Evolutionary conservation across 2,797 vertebrate genomes (phyloP).

Genomic region (Bucorvus abyssinicus): DNA sequence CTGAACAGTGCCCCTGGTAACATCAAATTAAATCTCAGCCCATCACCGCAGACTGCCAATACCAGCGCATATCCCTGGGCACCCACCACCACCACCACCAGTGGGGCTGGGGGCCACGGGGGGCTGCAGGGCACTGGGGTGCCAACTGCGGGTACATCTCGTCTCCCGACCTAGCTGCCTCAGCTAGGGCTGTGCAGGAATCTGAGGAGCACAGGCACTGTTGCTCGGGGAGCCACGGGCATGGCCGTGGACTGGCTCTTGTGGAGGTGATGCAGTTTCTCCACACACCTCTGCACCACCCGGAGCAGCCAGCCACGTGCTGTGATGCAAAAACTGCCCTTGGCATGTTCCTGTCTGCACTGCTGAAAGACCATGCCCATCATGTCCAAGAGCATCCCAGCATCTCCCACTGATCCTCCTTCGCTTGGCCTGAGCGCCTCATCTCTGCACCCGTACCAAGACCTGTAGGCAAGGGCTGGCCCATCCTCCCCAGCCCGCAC

Average conservation of each 20-base stretch:
- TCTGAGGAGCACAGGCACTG: accelerated
- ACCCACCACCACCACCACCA: accelerated
- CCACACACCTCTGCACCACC: neutral
- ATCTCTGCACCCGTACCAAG: accelerated
- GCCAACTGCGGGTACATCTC: accelerated
- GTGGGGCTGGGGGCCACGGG: accelerated
- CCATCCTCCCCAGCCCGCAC: accelerated
- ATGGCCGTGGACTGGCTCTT: neutral
- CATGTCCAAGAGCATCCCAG: neutral
- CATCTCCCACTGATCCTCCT: neutral
- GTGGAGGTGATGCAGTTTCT: neutral
- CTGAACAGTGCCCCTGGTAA: neutral
- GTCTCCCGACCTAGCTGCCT: neutral
- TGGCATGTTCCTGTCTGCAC: neutral
- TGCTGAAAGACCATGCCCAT: neutral
- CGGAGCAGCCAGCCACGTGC: neutral
- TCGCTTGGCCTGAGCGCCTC: neutral
- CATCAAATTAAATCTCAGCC: constrained; percentile 33
- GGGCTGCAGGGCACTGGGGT: accelerated
- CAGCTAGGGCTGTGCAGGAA: accelerated
- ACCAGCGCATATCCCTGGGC: neutral
- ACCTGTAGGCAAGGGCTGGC: neutral
- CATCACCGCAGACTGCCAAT: neutral
- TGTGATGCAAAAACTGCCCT: neutral
- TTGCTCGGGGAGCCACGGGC: accelerated